Conservation (phyloP, 2,888 invertebrate genomes). For the Protonemura montana region DNA sequence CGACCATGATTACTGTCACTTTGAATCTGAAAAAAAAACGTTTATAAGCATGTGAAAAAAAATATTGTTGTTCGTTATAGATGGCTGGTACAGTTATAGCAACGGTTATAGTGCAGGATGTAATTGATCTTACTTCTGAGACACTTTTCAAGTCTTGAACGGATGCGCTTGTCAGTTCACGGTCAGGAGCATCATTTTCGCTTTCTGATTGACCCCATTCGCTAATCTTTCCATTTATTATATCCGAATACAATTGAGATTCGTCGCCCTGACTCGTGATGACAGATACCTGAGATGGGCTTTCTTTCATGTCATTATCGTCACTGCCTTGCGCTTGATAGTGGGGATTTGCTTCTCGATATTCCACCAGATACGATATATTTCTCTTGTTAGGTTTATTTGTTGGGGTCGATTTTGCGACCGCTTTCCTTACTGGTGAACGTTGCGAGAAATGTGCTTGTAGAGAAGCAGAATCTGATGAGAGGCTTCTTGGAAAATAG, state of each 20-base stretch:
- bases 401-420: background rate
- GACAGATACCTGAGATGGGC: background rate
- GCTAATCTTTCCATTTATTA: background rate
- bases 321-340: background rate
- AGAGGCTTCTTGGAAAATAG: background rate
- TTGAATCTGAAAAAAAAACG: background rate
- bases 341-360: background rate
- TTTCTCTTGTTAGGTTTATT: background rate
- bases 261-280: background rate
- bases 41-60: constrained; percentile 25
- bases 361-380: constrained; percentile 41
- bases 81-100: too few species aligned
- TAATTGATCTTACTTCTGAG: background rate
- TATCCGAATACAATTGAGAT: background rate
- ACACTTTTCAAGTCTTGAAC: background rate
- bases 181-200: background rate
- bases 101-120: too few species aligned
- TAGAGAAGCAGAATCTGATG: background rate
- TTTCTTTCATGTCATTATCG: background rate
- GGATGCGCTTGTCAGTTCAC: background rate
- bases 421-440: background rate
- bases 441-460: background rate
- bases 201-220: background rate
- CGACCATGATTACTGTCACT: background rate
- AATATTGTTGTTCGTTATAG: too few species aligned